Conservation (phyloP, 2,888 invertebrate genomes). For the Diarsia mendica region DNA sequence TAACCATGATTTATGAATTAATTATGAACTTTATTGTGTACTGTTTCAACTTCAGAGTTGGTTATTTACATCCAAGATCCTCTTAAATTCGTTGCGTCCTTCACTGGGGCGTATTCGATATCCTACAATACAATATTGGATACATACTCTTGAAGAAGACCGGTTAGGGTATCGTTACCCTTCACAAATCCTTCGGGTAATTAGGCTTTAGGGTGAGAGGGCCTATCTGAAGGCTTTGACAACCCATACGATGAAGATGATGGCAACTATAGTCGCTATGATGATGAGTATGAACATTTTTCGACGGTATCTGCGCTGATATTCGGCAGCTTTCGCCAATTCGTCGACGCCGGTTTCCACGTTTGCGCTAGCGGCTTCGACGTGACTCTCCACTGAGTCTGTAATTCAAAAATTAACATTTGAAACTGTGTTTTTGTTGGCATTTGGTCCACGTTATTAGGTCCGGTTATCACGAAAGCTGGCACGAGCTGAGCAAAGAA, state of each 20-base stretch:
- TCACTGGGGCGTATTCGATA: conserved; percentile 53
- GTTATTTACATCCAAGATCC: conserved; percentile 25
- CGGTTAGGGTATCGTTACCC: conserved; percentile 36
- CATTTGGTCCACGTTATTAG: too few species aligned
- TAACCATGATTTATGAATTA: conserved; percentile 12
- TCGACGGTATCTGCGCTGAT: conserved; percentile 93
- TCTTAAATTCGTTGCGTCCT: conserved; percentile 52
- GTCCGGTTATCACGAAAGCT: too few species aligned
- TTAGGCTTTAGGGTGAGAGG: not conserved
- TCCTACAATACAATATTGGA: conserved; percentile 46
- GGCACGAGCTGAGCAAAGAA: too few species aligned
- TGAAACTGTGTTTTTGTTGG: too few species aligned
- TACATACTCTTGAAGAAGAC: conserved; percentile 51
- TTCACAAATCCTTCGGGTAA: conserved; percentile 31
- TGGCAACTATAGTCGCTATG: conserved; percentile 92
- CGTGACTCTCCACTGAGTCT: conserved; percentile 96
- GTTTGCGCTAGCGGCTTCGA: conserved; percentile 93
- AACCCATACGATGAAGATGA: conserved; percentile 92
- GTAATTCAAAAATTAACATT: conserved; percentile 68
- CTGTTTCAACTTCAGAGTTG: conserved; percentile 5
- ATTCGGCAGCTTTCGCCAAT: conserved; percentile 94
- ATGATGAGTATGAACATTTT: conserved; percentile 93
- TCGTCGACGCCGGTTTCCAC: conserved; percentile 95
- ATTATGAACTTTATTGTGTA: conserved; percentile 15
- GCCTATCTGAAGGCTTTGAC: conserved; percentile 90